Percentiles rank a stretch among this genome's conserved stretches.
Conservation (phyloP, 2,888 invertebrate genomes). For the Lasius fuliginosus region DNA sequence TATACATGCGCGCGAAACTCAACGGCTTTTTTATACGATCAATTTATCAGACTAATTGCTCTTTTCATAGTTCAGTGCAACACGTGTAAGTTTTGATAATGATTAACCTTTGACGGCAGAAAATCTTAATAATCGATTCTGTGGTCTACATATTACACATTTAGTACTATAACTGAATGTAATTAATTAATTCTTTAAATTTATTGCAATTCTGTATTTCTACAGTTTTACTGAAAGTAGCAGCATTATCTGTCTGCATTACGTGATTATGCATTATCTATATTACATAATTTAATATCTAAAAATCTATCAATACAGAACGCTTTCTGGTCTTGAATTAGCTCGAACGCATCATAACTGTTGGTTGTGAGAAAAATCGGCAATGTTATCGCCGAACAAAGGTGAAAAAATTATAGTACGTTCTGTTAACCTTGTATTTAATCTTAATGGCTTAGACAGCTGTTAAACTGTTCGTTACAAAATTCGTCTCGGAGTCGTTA, state of each 20-base stretch:
- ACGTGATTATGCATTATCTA: neutral
- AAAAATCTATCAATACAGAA: neutral
- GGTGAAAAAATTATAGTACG: neutral
- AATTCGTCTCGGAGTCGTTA: neutral
- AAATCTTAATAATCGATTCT: slow-evolving; percentile 3
- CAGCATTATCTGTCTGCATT: neutral
- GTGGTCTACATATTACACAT: neutral
- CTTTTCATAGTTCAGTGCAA: neutral
- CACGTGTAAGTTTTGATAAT: neutral
- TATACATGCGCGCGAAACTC: neutral
- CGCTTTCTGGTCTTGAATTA: neutral
- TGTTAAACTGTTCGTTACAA: neutral
- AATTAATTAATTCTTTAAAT: neutral
- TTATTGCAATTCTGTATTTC: neutral
- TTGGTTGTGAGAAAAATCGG: neutral
- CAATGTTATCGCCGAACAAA: neutral
- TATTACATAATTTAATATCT: neutral
- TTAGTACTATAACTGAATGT: neutral
- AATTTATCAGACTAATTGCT: slow-evolving; percentile 8
- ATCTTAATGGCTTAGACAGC: neutral
- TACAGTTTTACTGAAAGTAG: neutral
- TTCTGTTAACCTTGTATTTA: neutral
- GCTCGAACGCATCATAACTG: neutral
- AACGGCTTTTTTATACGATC: slow-evolving; percentile 11
- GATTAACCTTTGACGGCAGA: neutral